A percentile compares a stretch with the other conserved stretches of the same genome.
These are phyloP conservation scores for Zygothrica quintamaculata DNA, from an alignment of 2,888 invertebrate species.

Conservation along the genomic window DNA sequence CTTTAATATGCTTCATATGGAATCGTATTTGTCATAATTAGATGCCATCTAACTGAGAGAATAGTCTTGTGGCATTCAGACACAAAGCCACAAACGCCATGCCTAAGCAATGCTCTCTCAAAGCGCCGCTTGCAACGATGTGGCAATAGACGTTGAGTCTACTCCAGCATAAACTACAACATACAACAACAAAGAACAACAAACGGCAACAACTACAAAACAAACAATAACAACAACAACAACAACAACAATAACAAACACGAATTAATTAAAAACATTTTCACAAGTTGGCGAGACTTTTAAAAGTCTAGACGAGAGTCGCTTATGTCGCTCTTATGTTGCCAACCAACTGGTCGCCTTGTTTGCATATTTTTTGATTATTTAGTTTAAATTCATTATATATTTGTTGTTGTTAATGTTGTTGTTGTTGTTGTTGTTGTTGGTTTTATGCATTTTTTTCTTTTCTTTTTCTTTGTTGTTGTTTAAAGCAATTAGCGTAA, in stretches of 20 bases:
- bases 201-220: slow-evolving; percentile 14
- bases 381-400: slow-evolving; percentile 56
- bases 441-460: slow-evolving; percentile 27
- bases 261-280: slow-evolving; percentile 74
- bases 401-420: slow-evolving; percentile 51
- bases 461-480: slow-evolving; percentile 13
- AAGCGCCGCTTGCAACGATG: slow-evolving; percentile 26
- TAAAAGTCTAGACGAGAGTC: slow-evolving; percentile 60
- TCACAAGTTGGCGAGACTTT: slow-evolving; percentile 63
- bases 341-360: slow-evolving; percentile 66
- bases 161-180: slow-evolving; percentile 35
- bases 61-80: neutral
- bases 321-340: slow-evolving; percentile 42
- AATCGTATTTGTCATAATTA: slow-evolving; percentile 23
- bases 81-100: slow-evolving; percentile 1
- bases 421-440: slow-evolving; percentile 41
- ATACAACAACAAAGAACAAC: slow-evolving; percentile 21
- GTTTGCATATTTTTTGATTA: slow-evolving; percentile 74
- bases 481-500: no score
- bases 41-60: slow-evolving; percentile 13
- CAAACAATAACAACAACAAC: slow-evolving; percentile 17
- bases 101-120: slow-evolving; percentile 3
- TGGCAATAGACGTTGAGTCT: slow-evolving; percentile 50
- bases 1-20: neutral
- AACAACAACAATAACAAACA: slow-evolving; percentile 42